A percentile compares a stretch with the other conserved stretches of the same genome.
phyloP scores from a whole-genome alignment of 1,140 invertebrate species.

The Meloidogyne floridensis region DNA sequence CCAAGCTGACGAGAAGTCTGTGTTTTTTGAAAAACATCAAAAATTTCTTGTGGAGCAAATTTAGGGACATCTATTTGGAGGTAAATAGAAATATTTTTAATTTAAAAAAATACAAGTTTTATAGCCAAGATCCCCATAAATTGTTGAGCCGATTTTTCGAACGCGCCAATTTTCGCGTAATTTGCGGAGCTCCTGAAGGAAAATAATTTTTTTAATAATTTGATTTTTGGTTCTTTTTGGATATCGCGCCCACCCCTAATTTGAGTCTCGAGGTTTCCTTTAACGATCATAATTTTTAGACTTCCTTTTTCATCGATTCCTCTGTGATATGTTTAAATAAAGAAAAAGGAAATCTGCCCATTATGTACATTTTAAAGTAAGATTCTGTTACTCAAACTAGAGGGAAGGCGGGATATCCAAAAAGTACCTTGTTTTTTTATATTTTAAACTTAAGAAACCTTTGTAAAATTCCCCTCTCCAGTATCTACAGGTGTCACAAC shows the following conservation, averaged over 20 bases:
- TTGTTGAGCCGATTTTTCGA: constrained; percentile 45
- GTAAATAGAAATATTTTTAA: not conserved
- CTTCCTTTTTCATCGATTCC: no score
- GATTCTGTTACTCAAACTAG: no score
- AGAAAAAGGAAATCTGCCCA: no score
- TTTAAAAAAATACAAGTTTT: constrained; percentile 41
- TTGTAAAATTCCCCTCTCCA: not conserved
- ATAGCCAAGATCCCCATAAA: constrained; percentile 54
- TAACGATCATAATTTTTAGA: no score
- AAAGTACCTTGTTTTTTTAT: no score
- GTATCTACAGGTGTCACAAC: not conserved
- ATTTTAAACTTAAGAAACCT: not conserved
- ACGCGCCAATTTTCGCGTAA: constrained; percentile 53
- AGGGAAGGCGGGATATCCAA: no score
- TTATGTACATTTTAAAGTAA: no score
- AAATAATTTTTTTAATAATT: constrained; percentile 22
- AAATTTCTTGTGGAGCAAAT: constrained; percentile 44
- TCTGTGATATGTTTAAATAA: no score
- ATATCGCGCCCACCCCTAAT: no score
- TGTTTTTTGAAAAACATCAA: constrained; percentile 48
- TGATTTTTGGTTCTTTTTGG: constrained; percentile 5
- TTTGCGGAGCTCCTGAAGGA: constrained; percentile 37
- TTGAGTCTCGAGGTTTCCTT: no score
- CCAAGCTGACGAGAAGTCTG: constrained; percentile 1
- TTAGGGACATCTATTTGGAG: constrained; percentile 39